Base-by-base conservation (phyloP, 2,888 invertebrate species). In the Erebia ligea region DNA sequence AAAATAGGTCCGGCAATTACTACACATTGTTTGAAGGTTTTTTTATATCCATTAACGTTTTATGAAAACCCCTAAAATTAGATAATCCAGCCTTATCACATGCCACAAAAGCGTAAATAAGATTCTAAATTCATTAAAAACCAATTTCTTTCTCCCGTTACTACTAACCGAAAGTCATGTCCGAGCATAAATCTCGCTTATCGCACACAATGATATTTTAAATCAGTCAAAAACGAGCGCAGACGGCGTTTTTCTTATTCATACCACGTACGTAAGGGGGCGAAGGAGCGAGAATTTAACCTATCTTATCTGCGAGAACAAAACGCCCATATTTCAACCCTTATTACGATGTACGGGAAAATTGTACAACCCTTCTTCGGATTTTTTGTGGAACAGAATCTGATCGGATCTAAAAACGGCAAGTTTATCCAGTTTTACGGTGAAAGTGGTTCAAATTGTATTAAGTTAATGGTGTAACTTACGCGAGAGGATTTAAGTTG, bases 291-390 rank as follows among this genome's bases (percentile, higher is more conserved):
- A 76, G 77, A 81, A 79, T 81, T 81, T 78, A 76, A 78, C 78
- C 76, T 78, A 81, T 80, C 80, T 81, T 79, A 80, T 81, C 78
- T 78, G 74, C 66, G 61, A 74, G 74, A 76, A 77, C 77, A 79
- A 77, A 78, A 77, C 74, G 77, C 72, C 73, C 76, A 75, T 80
- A 79, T 78, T 77, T 78, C 78, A 78, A 77, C 76, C 76, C 80
- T 77, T 77, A 78, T 77, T 77, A 77, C 78, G 72, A 73, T 76
- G 73, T 74, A 69, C 66, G 72, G 67, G 50, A 71, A 73, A 72
- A 73, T 70, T 68, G 40, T 50, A 50, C 54, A 17, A 19, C 42
- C 57, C 57, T 66, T 58, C 50, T 45, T 13, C 54, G 64, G 42
- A 13, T 70, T 48, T 34, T 61, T 67, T 64, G 40, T 42, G 15